Evolutionary conservation across 2,888 invertebrate genomes (phyloP).

Genomic region (Ceramica pisi): DNA sequence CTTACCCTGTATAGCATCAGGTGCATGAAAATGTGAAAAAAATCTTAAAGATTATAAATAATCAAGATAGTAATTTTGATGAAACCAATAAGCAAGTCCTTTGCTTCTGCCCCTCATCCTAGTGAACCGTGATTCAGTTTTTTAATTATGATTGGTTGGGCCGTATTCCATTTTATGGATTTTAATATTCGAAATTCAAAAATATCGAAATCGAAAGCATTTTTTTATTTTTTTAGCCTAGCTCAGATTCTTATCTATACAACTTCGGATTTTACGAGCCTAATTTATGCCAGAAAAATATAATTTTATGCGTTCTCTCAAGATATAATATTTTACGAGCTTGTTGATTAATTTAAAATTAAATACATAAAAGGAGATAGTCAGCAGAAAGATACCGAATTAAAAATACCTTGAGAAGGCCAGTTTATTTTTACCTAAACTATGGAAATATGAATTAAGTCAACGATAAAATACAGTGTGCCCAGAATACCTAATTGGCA

Average conservation of each 20-base stretch:
- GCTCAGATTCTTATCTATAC: not conserved
- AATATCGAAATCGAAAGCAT: not conserved
- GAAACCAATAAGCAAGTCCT: conserved; percentile 6
- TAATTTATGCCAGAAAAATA: conserved; percentile 12
- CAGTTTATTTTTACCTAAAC: too few species aligned
- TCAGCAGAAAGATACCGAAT: not conserved
- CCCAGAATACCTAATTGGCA: conserved; percentile 12
- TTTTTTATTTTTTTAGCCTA: not conserved
- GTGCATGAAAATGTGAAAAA: too few species aligned
- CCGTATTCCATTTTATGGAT: not conserved
- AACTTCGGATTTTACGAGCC: conserved; percentile 33
- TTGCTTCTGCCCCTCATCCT: conserved; percentile 2
- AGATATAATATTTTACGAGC: conserved; percentile 30
- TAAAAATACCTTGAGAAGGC: not conserved
- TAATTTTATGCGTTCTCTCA: conserved; percentile 7
- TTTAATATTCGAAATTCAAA: conserved; percentile 4
- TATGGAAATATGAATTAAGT: not conserved
- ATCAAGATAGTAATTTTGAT: not conserved
- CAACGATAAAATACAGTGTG: conserved; percentile 9
- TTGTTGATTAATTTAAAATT: conserved; percentile 29
- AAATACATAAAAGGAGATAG: conserved; percentile 1
- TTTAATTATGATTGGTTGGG: not conserved
- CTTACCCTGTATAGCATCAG: too few species aligned
- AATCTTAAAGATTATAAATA: too few species aligned
- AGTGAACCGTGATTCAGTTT: conserved; percentile 14